phyloP scores from a whole-genome alignment of 1,140 invertebrate genomes.

The Proctacanthus coquilletti region DNA sequence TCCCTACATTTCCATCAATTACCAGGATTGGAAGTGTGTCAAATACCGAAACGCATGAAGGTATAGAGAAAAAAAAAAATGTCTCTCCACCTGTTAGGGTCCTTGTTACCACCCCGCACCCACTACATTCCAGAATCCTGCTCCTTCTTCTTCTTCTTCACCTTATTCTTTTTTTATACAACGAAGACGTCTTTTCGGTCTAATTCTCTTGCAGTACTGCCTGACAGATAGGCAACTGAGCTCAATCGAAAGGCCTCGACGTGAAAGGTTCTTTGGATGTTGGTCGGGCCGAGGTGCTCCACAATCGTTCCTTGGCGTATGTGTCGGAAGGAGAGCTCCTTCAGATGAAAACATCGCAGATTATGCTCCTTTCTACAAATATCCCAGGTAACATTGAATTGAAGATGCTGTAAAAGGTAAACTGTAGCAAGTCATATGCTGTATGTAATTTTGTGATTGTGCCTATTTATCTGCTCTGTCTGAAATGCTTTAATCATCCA shows the following conservation, averaged over 20 bases:
- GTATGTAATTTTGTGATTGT: background rate
- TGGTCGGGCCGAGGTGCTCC: constrained; percentile 38
- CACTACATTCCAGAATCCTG: too few relatives aligned
- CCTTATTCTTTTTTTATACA: too few relatives aligned
- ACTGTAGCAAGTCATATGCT: background rate
- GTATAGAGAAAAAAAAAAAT: too few relatives aligned
- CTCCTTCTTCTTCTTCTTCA: too few relatives aligned
- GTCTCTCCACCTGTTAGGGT: too few relatives aligned
- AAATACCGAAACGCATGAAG: too few relatives aligned
- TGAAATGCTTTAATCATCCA: too few relatives aligned
- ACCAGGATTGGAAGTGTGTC: too few relatives aligned
- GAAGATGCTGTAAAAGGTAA: constrained; percentile 4
- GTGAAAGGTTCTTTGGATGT: constrained; percentile 68
- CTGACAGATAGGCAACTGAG: constrained; percentile 78
- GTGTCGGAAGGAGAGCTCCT: constrained; percentile 61
- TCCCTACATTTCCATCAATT: too few relatives aligned
- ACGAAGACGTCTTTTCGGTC: too few relatives aligned
- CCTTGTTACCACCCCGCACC: too few relatives aligned
- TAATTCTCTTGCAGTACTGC: constrained; percentile 55
- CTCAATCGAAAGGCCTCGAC: constrained; percentile 57
- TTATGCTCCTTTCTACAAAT: constrained; percentile 54
- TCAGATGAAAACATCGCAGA: constrained; percentile 70
- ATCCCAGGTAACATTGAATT: constrained; percentile 47
- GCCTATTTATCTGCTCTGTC: too few relatives aligned
- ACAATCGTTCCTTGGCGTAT: constrained; percentile 63